These are phyloP conservation scores for Anolis carolinensis DNA, from an alignment of 2,113 vertebrate genomes.

Conservation along the genomic window DNA sequence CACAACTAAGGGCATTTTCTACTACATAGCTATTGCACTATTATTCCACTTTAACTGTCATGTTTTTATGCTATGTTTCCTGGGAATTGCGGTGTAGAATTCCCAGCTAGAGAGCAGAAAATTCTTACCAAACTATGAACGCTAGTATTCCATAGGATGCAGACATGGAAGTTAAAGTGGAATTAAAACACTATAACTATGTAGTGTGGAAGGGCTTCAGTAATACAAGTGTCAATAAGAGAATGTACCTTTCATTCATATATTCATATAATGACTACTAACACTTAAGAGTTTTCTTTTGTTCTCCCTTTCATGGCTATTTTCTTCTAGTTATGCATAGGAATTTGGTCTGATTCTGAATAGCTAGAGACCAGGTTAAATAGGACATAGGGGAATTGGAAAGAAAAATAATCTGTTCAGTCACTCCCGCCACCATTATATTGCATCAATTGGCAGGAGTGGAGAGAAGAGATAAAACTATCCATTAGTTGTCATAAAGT, in stretches of 20 bases:
- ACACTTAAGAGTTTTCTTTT: too few relatives aligned
- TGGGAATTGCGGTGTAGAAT: too few relatives aligned
- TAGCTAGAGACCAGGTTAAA: background rate
- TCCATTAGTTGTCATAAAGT: background rate
- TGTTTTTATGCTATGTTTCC: too few relatives aligned
- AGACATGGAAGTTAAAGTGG: too few relatives aligned
- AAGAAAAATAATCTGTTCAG: background rate
- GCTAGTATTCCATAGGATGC: too few relatives aligned
- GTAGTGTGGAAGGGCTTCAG: too few relatives aligned
- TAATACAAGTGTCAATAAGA: background rate
- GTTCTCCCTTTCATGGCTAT: background rate
- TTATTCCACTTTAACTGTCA: too few relatives aligned
- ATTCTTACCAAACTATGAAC: too few relatives aligned
- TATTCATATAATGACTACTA: background rate
- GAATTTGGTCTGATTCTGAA: background rate
- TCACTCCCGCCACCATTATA: background rate
- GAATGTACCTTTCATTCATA: background rate
- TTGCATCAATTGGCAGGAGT: background rate
- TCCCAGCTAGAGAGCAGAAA: too few relatives aligned
- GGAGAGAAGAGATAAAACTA: background rate
- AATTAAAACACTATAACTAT: too few relatives aligned
- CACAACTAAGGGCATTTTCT: background rate
- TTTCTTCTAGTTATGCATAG: background rate
- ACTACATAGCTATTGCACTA: too few relatives aligned
- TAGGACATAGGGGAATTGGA: background rate